Percentiles rank a stretch among this genome's conserved stretches.
These are phyloP conservation scores for Drosophila demipolita DNA, from an alignment of 2,888 invertebrate species.

Conservation along the genomic window DNA sequence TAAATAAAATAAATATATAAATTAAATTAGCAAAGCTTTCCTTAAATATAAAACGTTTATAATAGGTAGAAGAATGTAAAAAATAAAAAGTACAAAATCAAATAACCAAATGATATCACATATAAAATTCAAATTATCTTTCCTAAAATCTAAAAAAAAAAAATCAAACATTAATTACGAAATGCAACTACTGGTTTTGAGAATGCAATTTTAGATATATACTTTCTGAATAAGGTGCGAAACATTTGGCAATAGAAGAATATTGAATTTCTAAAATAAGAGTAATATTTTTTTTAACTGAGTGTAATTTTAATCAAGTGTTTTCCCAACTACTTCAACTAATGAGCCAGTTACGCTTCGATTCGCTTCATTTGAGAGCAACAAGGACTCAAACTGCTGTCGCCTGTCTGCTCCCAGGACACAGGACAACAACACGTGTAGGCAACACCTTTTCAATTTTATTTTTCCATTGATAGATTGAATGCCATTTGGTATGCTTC, in stretches of 20 bases:
- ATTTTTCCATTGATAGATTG: slow-evolving; percentile 48
- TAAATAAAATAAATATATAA: no score
- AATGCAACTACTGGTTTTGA: not conserved
- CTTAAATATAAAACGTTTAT: not conserved
- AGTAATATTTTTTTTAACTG: slow-evolving; percentile 6
- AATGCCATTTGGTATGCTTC: slow-evolving; percentile 74
- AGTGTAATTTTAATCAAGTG: slow-evolving; percentile 51
- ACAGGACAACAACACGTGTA: slow-evolving; percentile 60
- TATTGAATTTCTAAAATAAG: not conserved
- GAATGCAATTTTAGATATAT: not conserved
- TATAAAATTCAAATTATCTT: not conserved
- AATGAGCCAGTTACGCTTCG: slow-evolving; percentile 48
- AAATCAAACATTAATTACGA: rapidly evolving
- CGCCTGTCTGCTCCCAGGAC: slow-evolving; percentile 10
- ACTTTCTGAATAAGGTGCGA: no score
- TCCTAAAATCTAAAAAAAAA: not conserved
- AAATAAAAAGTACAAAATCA: not conserved
- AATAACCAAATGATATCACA: not conserved
- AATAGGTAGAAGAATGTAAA: not conserved
- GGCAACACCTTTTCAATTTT: slow-evolving; percentile 65
- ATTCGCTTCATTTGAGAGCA: slow-evolving; percentile 57
- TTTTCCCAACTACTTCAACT: slow-evolving; percentile 32
- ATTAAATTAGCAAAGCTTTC: no score
- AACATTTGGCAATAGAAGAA: no score
- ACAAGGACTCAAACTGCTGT: slow-evolving; percentile 1